Evolutionary conservation across 2,888 invertebrate species (phyloP), one percentile per base, ranked within the genome.

Genomic region (Macrophya alboannulata): DNA sequence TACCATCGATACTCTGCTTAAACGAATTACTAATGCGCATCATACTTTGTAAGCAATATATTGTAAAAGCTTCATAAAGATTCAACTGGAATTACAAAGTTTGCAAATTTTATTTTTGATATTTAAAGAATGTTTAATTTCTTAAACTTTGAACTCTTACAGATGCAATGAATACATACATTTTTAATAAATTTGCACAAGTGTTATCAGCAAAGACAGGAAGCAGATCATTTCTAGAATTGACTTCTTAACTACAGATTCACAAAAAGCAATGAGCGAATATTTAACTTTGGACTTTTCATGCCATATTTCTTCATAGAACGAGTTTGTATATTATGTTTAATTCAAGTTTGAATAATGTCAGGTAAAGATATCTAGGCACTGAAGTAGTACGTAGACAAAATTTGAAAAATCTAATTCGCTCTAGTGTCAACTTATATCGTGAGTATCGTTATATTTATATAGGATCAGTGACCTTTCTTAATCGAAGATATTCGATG

Each of bases 21-120:
- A 31, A 74, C 72, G 21, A 43, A 74, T 74, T 45, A 21, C 43
- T 25, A 74, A 21, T 25, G 72, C 72, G 45, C 45, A 45, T 74
- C n/a, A 74, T 74, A 74, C 45, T 74, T 40, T 74, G 72, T 74
- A 21, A 74, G 71, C 72, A 74, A n/a, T 43, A 74, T 45, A 45
- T 45, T 40, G 12, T 45, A 17, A 45, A 45, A 45, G 10, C 12
- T 72, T 21, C 17, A 40, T 45, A 74, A 74, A 74, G 21, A 74
- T 74, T 43, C 21, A 45, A 21, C 72, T n/a, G n/a, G 72, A 74
- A 43, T 43, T 74, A 45, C 10, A 45, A 74, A 12, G 4, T 43
- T 43, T 3, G 43, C 45, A 45, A 3, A 45, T 74, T 43, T 74
- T 21, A 9, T 45, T 10, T 12, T 74, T 12, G 45, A 12, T 21